Evolutionary conservation across 1,140 invertebrate genomes (phyloP).

Genomic region (Solen grandis): DNA sequence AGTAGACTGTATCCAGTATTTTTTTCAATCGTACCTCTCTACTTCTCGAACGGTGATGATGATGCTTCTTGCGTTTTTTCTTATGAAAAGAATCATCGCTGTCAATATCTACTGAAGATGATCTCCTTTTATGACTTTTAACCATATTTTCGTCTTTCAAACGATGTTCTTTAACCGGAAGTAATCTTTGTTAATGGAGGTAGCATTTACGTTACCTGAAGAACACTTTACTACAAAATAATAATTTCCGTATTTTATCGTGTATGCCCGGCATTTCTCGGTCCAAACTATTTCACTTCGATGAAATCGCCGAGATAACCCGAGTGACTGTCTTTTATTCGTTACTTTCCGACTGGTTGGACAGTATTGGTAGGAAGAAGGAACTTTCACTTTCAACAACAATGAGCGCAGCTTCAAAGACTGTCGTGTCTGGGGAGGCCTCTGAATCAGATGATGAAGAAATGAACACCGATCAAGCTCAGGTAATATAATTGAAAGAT

Average conservation of each 20-base stretch:
- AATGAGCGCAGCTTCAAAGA: constrained; percentile 2
- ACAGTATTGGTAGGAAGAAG: no score
- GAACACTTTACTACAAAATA: background rate
- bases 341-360: no score
- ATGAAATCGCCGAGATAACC: no score
- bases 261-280: no score
- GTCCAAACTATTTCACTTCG: no score
- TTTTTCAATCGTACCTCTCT: background rate
- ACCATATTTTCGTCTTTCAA: constrained; percentile 20
- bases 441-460: constrained; percentile 73
- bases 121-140: constrained; percentile 3
- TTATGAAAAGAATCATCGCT: background rate
- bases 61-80: constrained; percentile 13
- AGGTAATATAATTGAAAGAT: constrained; percentile 2
- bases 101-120: constrained; percentile 7
- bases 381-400: no score
- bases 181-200: background rate
- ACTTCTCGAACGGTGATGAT: background rate
- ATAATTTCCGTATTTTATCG: no score
- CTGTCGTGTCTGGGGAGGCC: constrained; percentile 69
- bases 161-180: background rate
- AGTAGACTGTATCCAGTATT: no score
- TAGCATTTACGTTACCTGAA: background rate
- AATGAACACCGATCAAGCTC: background rate
- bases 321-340: no score